These are phyloP conservation scores for Onychomys arenicola DNA, from an alignment of 2,797 vertebrate genomes.

Conservation along the genomic window DNA sequence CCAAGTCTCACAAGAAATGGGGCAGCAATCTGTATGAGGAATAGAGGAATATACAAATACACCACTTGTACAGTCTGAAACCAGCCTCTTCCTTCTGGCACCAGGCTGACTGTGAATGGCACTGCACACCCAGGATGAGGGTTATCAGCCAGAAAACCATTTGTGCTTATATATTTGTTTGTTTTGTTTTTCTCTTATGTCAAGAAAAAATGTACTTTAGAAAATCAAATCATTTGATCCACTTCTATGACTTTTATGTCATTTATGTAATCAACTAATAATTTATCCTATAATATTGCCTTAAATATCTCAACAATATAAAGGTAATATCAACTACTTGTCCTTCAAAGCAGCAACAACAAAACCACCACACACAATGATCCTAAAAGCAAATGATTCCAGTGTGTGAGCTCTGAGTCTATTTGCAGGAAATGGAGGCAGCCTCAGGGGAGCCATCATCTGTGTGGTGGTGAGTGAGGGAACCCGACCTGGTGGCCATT, in stretches of 20 bases:
- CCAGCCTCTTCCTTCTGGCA: neutral
- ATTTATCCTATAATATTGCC: conserved; percentile 32
- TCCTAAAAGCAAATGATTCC: neutral
- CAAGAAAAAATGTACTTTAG: conserved; percentile 32
- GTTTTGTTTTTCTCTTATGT: neutral
- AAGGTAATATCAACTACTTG: neutral
- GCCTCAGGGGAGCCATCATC: neutral
- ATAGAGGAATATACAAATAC: neutral
- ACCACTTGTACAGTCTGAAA: conserved; percentile 10
- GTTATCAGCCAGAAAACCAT: neutral
- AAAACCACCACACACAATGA: neutral
- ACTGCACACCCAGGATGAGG: neutral
- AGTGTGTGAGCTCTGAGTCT: neutral
- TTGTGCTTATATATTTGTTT: conserved; percentile 26
- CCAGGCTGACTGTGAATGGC: neutral
- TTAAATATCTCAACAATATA: neutral
- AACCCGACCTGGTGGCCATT: neutral
- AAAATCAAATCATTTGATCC: conserved; percentile 59
- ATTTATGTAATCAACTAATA: conserved; percentile 51
- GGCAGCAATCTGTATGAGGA: neutral
- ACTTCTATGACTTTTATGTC: conserved; percentile 40
- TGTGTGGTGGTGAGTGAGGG: neutral
- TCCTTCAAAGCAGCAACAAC: neutral
- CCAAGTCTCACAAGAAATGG: neutral
- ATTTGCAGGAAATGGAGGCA: too few species aligned